Evolutionary conservation across 1,140 invertebrate species (phyloP), one percentile per base, ranked within the genome.

Genomic region (Drosophila aff.): DNA sequence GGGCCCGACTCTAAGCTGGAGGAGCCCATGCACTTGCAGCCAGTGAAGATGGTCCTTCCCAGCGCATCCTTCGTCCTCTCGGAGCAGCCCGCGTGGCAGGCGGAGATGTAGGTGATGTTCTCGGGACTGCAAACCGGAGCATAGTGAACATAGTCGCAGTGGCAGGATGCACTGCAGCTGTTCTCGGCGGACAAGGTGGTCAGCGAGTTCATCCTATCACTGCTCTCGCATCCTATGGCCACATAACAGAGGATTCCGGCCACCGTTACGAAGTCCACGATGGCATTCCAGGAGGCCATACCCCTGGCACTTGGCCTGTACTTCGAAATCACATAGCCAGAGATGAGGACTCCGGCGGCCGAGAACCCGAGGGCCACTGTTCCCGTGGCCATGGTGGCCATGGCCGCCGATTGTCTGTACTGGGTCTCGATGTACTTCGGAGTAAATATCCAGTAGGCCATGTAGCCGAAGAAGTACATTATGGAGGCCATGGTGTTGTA

Each of bases 371-470:
- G 92, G 7, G 96, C 96, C 3, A 96, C 95, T 11, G 94, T 94
- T 33, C 96, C 96, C 47, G 95, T 96, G 11, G 96, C 95, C 57
- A 96, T 91, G 31, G 95, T 93, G 0, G 96, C 95, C 6, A 93
- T 94, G 0, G 96, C 95, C 0, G 96, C 95, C 2, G 96, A 96
- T 80, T 96, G 95, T 60, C 95, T 94, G 84, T 96, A 97, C 83
- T 96, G 95, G 0, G 94, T 95, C 92, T 96, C 96, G 49, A 96
- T 96, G 63, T 96, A 97, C 86, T 96, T 96, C 0, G 96, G 96
- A 82, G 96, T 94, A 77, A 96, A 96, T 11, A 96, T 96, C 94
- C 95, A 96, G 76, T 96, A 96, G 0, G 96, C 96, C 93, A 95
- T 95, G 79, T 95, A 96, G 0, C 96, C 96, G 68, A 96, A 94